These are phyloP conservation scores for Antennarius maculatus DNA, from an alignment of 2,797 vertebrate genomes.

Conservation along the genomic window DNA sequence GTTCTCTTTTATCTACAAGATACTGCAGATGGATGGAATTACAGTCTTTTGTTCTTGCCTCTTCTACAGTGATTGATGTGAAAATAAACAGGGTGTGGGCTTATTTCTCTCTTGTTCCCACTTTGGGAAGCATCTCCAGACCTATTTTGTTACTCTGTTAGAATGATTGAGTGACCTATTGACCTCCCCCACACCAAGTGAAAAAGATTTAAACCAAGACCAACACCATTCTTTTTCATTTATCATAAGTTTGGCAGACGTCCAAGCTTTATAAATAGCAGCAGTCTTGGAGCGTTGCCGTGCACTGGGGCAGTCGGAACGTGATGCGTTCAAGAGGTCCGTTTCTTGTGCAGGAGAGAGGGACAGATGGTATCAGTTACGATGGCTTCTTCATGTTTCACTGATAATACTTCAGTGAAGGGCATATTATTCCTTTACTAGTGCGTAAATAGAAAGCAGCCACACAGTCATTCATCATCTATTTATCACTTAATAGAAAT, in stretches of 20 bases:
- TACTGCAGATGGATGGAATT: constrained; percentile 10
- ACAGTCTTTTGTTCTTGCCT: constrained; percentile 30
- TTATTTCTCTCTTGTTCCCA: constrained; percentile 30
- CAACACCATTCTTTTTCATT: constrained; percentile 26
- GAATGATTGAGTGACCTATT: constrained; percentile 27
- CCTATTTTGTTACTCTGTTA: constrained; percentile 14
- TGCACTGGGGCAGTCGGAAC: constrained; percentile 12
- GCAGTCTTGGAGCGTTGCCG: constrained; percentile 13
- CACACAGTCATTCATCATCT: constrained; percentile 21
- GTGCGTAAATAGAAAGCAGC: constrained; percentile 15
- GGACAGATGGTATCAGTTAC: background rate
- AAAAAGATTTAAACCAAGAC: constrained; percentile 3
- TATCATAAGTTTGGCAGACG: constrained; percentile 7
- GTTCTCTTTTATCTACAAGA: background rate
- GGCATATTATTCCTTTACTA: constrained; percentile 11
- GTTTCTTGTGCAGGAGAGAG: constrained; percentile 15
- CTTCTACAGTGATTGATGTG: constrained; percentile 38
- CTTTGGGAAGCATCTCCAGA: constrained; percentile 40
- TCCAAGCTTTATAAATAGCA: constrained; percentile 44
- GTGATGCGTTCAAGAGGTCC: constrained; percentile 11
- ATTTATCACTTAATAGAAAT: constrained; percentile 22
- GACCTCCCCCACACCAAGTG: constrained; percentile 14
- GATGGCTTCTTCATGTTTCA: constrained; percentile 19
- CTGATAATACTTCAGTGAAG: background rate
- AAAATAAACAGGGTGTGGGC: constrained; percentile 30